Evolutionary conservation across 1,140 invertebrate genomes (phyloP).

Genomic region (Akabosia matsudoensis): DNA sequence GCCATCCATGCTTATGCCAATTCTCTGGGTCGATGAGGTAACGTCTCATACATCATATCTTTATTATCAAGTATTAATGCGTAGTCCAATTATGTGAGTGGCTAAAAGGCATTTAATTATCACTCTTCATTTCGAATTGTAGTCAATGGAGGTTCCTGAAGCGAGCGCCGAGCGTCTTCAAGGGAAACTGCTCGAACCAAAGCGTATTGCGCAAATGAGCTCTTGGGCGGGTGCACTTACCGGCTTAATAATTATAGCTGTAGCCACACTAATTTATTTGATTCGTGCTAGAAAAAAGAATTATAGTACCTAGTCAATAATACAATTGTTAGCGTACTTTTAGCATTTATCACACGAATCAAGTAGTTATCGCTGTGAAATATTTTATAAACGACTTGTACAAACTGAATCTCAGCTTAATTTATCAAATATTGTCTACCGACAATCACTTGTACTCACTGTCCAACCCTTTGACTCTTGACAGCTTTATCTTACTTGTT

Average conservation of each 20-base stretch:
- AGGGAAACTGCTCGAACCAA: conserved; percentile 23
- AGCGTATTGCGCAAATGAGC: conserved; percentile 3
- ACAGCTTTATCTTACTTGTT: neutral
- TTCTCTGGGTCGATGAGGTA: conserved; percentile 60
- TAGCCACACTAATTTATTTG: conserved; percentile 26
- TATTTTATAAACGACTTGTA: neutral
- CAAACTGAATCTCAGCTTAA: neutral
- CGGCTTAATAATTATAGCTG: conserved; percentile 16
- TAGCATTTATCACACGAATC: neutral
- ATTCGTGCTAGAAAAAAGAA: conserved; percentile 33
- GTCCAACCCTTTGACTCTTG: neutral
- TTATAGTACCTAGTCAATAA: conserved; percentile 23
- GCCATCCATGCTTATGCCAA: conserved; percentile 55
- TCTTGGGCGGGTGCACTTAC: conserved; percentile 15
- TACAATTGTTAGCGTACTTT: neutral
- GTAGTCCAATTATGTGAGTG: too few species aligned
- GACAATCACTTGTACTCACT: neutral
- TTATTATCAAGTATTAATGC: too few species aligned
- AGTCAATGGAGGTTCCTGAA: conserved; percentile 26
- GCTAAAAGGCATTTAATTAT: too few species aligned
- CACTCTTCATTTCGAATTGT: neutral
- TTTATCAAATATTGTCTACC: neutral
- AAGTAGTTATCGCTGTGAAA: neutral
- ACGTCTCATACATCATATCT: neutral
- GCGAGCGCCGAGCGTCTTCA: conserved; percentile 11